These are phyloP conservation scores for Hypsopygia costalis DNA, from an alignment of 2,888 invertebrate genomes.

Conservation along the genomic window DNA sequence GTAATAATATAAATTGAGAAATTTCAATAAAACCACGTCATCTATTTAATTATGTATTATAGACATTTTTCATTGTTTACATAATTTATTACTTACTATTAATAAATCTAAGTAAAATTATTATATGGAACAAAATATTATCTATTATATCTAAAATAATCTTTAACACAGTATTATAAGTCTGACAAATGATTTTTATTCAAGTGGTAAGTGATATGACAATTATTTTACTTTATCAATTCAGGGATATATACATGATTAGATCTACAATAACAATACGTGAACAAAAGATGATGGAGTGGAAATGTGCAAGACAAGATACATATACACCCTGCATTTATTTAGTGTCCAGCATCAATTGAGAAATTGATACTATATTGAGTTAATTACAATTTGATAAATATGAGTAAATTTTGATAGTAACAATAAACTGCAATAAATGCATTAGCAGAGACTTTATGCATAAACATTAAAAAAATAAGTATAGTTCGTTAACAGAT, in stretches of 20 bases:
- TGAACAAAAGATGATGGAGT: slow-evolving; percentile 22
- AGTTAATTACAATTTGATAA: too few species aligned
- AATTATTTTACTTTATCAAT: slow-evolving; percentile 32
- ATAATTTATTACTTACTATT: slow-evolving; percentile 73
- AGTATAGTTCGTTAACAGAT: too few species aligned
- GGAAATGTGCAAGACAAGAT: slow-evolving; percentile 39
- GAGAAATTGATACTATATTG: too few species aligned
- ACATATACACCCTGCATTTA: slow-evolving; percentile 49
- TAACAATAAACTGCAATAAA: too few species aligned
- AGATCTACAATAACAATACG: slow-evolving; percentile 29
- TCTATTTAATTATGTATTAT: slow-evolving; percentile 80
- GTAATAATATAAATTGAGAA: too few species aligned
- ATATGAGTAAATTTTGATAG: too few species aligned
- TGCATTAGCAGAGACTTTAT: too few species aligned
- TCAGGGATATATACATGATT: slow-evolving; percentile 38
- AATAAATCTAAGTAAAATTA: slow-evolving; percentile 60
- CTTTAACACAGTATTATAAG: slow-evolving; percentile 49
- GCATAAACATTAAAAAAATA: too few species aligned
- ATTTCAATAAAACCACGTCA: slow-evolving; percentile 46
- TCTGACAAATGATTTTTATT: slow-evolving; percentile 60
- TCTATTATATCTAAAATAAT: slow-evolving; percentile 57
- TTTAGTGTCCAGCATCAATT: slow-evolving; percentile 21
- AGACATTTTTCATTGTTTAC: slow-evolving; percentile 78
- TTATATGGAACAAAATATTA: slow-evolving; percentile 48
- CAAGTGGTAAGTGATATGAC: slow-evolving; percentile 84